phyloP scores from a whole-genome alignment of 2,113 vertebrate species.

The Rhipidura dahli region DNA sequence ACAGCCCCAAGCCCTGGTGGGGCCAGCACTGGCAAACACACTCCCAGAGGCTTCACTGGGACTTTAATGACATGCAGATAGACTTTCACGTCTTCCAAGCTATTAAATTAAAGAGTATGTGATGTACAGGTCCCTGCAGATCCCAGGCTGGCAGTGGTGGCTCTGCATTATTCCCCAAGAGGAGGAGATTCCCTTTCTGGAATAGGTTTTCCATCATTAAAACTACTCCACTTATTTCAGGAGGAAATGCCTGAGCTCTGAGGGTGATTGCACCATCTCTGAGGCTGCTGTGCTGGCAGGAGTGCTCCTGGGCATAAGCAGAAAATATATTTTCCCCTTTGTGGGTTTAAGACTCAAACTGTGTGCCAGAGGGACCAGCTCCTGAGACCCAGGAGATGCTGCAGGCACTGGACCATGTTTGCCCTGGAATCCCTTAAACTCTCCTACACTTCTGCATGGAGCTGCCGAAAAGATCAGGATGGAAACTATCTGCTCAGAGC shows the following conservation, averaged over 20 bases:
- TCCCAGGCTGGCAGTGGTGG: background rate
- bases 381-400: background rate
- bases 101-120: background rate
- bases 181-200: background rate
- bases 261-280: background rate
- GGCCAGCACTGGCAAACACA: background rate
- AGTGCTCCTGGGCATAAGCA: background rate
- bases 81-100: background rate
- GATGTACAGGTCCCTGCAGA: background rate
- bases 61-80: background rate
- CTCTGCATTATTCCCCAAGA: background rate
- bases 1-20: background rate
- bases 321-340: background rate
- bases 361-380: background rate
- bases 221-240: background rate
- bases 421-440: background rate
- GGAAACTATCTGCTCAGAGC: background rate
- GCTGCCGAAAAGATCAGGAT: background rate
- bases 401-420: background rate
- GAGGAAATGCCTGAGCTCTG: background rate
- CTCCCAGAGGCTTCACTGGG: fast-evolving
- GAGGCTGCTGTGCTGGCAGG: background rate
- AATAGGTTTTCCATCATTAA: background rate
- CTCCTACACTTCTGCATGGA: background rate
- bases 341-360: background rate